Evolutionary conservation across 2,888 invertebrate species (phyloP).

Genomic region (Erpobdella octoculata): DNA sequence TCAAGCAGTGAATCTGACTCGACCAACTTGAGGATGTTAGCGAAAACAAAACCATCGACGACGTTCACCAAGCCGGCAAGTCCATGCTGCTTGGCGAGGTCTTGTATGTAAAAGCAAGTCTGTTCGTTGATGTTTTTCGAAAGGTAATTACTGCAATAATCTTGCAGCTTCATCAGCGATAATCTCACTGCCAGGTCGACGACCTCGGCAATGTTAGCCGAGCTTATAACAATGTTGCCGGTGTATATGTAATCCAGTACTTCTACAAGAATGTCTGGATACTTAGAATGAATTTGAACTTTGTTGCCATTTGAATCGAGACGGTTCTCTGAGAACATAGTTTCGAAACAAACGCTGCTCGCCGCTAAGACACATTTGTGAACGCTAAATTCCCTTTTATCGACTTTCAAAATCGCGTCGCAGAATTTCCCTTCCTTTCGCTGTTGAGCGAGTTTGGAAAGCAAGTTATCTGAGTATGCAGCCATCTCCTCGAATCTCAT

Average conservation of each 20-base stretch:
- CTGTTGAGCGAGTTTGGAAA: constrained; percentile 27
- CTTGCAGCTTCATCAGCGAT: constrained; percentile 58
- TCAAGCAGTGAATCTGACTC: constrained; percentile 58
- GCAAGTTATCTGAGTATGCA: not conserved
- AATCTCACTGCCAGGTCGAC: constrained; percentile 61
- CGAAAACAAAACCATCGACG: constrained; percentile 56
- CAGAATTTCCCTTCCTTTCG: constrained; percentile 31
- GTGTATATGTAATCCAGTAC: constrained; percentile 64
- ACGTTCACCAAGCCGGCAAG: constrained; percentile 58
- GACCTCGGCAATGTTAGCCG: constrained; percentile 60
- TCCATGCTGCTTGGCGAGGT: constrained; percentile 59
- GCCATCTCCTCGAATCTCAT: constrained; percentile 17
- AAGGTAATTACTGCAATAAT: constrained; percentile 62
- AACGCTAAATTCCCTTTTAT: constrained; percentile 23
- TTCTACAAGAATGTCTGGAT: constrained; percentile 55
- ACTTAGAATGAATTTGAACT: constrained; percentile 52
- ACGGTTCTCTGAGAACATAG: constrained; percentile 12
- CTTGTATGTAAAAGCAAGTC: constrained; percentile 61
- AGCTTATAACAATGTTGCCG: constrained; percentile 59
- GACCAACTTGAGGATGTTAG: constrained; percentile 33
- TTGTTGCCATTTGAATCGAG: constrained; percentile 22
- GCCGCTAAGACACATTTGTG: constrained; percentile 36
- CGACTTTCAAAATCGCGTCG: constrained; percentile 33
- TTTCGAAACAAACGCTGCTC: constrained; percentile 35
- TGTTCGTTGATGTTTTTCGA: constrained; percentile 60